phyloP scores from a whole-genome alignment of 2,797 vertebrate genomes.

The Tamandua tetradactyla region DNA sequence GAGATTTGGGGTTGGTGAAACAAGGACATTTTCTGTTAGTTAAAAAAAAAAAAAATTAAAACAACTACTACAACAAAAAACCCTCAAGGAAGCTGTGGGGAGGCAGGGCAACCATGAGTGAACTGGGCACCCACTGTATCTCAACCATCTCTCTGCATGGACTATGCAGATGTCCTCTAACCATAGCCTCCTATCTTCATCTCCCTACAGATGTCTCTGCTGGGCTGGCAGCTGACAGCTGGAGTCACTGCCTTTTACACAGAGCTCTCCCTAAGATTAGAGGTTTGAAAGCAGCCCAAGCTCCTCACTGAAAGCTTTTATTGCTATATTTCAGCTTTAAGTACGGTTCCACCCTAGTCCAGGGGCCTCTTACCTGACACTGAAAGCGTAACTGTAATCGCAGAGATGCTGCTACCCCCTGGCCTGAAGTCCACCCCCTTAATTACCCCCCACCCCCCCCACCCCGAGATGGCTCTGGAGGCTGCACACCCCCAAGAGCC shows the following conservation, averaged over 20 bases:
- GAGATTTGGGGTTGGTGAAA: neutral
- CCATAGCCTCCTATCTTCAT: neutral
- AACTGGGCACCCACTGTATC: neutral
- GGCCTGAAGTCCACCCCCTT: conserved; percentile 64
- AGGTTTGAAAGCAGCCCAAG: neutral
- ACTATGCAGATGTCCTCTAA: accelerated
- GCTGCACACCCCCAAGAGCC: neutral
- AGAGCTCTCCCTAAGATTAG: neutral
- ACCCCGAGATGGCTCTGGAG: conserved; percentile 20
- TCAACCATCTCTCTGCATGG: neutral
- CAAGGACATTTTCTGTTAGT: neutral
- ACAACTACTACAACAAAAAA: neutral
- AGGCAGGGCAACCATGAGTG: neutral
- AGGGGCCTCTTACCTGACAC: neutral
- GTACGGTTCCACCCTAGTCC: neutral
- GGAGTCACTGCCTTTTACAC: neutral
- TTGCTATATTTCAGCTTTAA: neutral
- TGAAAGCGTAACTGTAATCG: neutral
- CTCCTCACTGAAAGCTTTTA: neutral
- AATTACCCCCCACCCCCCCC: conserved; percentile 52
- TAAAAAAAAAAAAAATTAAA: neutral
- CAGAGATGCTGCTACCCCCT: neutral
- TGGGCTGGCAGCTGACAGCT: neutral
- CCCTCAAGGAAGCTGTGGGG: neutral
- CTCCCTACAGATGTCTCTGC: neutral